Conservation (phyloP, 1,140 invertebrate genomes). For the Diabrotica virgifera region DNA sequence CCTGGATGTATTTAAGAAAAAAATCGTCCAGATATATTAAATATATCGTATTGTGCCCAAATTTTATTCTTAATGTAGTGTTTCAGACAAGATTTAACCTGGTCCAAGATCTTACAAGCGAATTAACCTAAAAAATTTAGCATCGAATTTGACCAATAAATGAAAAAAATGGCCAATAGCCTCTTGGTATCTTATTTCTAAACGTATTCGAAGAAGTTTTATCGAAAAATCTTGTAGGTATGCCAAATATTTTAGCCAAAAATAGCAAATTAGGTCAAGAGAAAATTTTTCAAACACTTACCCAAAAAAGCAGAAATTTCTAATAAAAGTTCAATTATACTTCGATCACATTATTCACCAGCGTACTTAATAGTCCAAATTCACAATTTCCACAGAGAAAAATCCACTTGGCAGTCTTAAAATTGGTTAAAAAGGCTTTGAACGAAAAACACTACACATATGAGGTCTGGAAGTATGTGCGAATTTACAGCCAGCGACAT, state of each 20-base stretch:
- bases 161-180: not conserved
- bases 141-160: not conserved
- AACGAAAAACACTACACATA: conserved; percentile 8
- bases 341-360: not conserved
- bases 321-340: not conserved
- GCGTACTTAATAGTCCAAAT: not conserved
- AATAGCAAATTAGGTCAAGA: conserved; percentile 21
- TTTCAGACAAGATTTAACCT: not conserved
- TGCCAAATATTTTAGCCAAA: conserved; percentile 14
- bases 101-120: not conserved
- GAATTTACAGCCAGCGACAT: conserved; percentile 16
- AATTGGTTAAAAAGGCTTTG: conserved; percentile 8
- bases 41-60: too few species aligned
- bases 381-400: not conserved
- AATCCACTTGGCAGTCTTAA: not conserved
- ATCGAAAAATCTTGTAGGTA: conserved; percentile 7
- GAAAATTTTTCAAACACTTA: conserved; percentile 13
- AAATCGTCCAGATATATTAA: too few species aligned
- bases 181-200: not conserved
- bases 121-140: not conserved
- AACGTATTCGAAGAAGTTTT: not conserved
- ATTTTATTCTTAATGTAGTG: too few species aligned
- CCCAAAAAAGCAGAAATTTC: not conserved
- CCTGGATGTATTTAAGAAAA: too few species aligned
- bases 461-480: conserved; percentile 9